Percentiles rank a stretch among this genome's conserved stretches.
These are phyloP conservation scores for Acropora yongei DNA, from an alignment of 64 coral and sea anemone genomes.

Conservation along the genomic window DNA sequence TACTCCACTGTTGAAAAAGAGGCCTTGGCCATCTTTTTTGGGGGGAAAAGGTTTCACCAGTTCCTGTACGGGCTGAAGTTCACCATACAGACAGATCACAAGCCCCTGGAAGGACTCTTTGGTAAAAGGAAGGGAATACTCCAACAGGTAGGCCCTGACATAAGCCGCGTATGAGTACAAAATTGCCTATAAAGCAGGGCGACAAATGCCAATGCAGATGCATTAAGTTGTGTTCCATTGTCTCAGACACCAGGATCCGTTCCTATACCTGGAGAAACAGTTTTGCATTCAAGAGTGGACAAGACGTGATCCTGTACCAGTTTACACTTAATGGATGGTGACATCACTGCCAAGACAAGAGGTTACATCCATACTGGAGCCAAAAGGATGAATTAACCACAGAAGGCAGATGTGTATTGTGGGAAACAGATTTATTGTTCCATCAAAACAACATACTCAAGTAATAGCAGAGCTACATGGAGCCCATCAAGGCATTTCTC, in stretches of 20 bases:
- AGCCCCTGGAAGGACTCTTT: background rate
- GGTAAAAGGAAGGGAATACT: constrained; percentile 21
- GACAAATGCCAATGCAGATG: too few species aligned
- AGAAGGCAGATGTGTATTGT: background rate
- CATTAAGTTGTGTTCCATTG: too few species aligned
- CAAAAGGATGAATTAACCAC: too few species aligned
- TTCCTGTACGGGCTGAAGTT: constrained; percentile 27
- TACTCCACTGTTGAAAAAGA: constrained; percentile 40
- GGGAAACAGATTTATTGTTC: background rate
- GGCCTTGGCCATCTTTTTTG: constrained; percentile 20
- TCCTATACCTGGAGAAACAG: too few species aligned
- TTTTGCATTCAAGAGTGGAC: too few species aligned
- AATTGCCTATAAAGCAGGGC: too few species aligned
- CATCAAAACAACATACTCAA: background rate
- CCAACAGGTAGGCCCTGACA: constrained; percentile 29
- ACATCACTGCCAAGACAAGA: too few species aligned
- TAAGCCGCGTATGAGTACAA: background rate
- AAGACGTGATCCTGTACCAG: too few species aligned
- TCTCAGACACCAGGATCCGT: too few species aligned
- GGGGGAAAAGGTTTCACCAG: constrained; percentile 32
- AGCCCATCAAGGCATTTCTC: background rate
- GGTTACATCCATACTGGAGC: too few species aligned
- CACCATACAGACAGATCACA: background rate
- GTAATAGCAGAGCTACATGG: background rate
- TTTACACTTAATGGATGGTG: too few species aligned